phyloP scores from a whole-genome alignment of 1,140 invertebrate species.

The Propsilocerus akamusi region DNA sequence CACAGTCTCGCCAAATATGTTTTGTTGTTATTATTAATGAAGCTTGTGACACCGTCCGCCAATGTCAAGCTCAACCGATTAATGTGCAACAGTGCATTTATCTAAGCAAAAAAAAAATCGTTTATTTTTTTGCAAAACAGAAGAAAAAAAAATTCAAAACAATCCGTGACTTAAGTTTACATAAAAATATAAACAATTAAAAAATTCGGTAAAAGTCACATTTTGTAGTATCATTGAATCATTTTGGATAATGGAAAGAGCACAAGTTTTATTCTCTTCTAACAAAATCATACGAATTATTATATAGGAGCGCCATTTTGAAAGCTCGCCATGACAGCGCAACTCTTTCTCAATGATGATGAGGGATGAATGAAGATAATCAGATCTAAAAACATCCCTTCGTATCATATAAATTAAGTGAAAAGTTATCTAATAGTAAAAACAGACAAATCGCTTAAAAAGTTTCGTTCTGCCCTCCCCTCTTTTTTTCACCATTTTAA shows the following conservation, averaged over 20 bases:
- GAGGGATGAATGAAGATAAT: not conserved
- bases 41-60: not conserved
- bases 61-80: slow-evolving; percentile 2
- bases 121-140: not conserved
- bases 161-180: not conserved
- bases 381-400: not conserved
- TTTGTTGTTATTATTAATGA: not conserved
- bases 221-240: not conserved
- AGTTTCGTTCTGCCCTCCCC: not conserved
- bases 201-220: not conserved
- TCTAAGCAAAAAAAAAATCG: not conserved
- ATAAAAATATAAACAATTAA: not conserved
- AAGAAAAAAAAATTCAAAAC: not conserved
- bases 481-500: not conserved
- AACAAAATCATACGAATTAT: not conserved
- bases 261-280: not conserved
- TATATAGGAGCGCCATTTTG: not conserved
- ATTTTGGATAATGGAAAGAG: not conserved
- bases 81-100: not conserved
- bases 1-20: not conserved
- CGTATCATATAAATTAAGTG: not conserved
- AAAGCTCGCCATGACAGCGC: not conserved
- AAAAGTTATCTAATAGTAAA: too few species aligned
- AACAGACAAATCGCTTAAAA: too few species aligned
- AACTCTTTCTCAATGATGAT: not conserved